Percentiles rank a stretch among this genome's conserved stretches.
These are phyloP conservation scores for Steatocranus sp. DNA, from an alignment of 2,797 vertebrate genomes.

Conservation along the genomic window DNA sequence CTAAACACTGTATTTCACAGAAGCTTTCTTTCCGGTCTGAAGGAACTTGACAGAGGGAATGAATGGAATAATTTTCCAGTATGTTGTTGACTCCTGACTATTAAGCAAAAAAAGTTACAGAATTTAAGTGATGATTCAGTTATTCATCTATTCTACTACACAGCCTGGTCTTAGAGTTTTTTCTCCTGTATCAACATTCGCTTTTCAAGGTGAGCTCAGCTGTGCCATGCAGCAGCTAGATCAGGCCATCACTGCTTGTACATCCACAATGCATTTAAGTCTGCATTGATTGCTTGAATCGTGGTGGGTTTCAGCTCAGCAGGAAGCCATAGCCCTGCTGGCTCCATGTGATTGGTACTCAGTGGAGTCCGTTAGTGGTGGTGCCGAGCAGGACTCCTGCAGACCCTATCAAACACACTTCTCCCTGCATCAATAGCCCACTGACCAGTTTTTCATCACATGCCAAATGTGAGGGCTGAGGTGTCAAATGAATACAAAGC, in stretches of 20 bases:
- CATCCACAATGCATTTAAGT: not conserved
- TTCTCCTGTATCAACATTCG: not conserved
- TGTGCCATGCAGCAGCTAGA: not conserved
- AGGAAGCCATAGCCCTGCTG: not conserved
- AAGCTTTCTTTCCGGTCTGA: not conserved
- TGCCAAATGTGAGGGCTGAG: not conserved
- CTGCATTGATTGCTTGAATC: constrained; percentile 3
- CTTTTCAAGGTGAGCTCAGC: not conserved
- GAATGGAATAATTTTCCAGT: not conserved
- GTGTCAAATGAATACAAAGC: not conserved
- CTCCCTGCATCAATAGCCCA: not conserved
- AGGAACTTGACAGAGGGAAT: not conserved
- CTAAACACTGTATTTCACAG: not conserved
- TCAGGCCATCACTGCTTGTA: not conserved
- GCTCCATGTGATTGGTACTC: constrained; percentile 23
- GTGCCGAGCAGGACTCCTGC: not conserved
- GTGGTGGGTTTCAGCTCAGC: not conserved
- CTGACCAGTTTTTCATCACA: constrained; percentile 1
- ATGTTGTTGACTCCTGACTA: not conserved
- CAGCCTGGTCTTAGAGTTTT: not conserved
- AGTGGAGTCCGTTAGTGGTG: not conserved
- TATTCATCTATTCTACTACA: not conserved
- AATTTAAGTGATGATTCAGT: not conserved
- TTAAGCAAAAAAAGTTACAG: not conserved
- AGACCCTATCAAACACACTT: constrained; percentile 22